These are phyloP conservation scores for Scolopax mira DNA, from an alignment of 2,113 vertebrate genomes.

Conservation along the genomic window DNA sequence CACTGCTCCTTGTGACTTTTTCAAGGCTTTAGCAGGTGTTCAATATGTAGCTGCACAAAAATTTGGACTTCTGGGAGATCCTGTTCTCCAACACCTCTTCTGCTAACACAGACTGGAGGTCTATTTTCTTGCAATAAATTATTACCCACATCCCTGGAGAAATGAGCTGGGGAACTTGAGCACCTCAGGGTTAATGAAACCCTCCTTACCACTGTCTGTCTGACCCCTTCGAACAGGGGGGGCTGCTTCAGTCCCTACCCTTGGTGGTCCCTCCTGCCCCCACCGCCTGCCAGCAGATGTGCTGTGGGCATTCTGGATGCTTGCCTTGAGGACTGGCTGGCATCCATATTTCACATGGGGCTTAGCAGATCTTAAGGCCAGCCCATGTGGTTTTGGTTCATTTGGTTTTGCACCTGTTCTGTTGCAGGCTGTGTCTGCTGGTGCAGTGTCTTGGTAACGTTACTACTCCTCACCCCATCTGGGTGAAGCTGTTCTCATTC, in stretches of 20 bases:
- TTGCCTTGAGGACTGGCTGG: background rate
- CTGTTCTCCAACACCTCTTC: conserved; percentile 10
- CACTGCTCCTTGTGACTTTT: background rate
- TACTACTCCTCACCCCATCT: background rate
- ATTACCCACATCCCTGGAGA: background rate
- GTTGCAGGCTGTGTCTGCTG: background rate
- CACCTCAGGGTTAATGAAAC: background rate
- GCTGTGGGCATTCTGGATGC: background rate
- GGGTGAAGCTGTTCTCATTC: background rate
- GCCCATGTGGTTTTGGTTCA: background rate
- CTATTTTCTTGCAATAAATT: background rate
- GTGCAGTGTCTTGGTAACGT: background rate
- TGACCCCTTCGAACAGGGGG: background rate
- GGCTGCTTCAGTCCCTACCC: background rate
- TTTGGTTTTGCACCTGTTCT: background rate
- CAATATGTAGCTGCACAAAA: background rate
- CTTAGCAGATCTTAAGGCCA: background rate
- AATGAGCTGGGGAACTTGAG: background rate
- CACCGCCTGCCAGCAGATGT: background rate
- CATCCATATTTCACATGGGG: background rate
- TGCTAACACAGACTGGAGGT: background rate
- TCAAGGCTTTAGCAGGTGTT: background rate
- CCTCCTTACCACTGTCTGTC: background rate
- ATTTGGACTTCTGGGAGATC: background rate
- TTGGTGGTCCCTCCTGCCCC: background rate